Evolutionary conservation across 2,113 vertebrate genomes (phyloP), one percentile per base, ranked within the genome.

Genomic region (Amphiprion percula): DNA sequence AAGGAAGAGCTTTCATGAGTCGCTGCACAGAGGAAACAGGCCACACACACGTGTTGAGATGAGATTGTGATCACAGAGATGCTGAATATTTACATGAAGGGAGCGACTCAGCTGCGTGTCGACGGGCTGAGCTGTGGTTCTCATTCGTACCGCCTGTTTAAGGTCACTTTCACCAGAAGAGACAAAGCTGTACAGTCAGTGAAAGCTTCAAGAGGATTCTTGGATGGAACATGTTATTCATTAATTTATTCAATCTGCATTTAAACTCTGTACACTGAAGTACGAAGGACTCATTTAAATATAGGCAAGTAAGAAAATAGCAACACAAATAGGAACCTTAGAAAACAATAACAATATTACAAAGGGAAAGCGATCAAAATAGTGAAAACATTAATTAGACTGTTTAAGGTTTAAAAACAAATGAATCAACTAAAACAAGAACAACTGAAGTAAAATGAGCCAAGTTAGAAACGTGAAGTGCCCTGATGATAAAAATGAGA

Each of bases 11-110:
- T 68, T 61, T 74, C 4, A 52, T 19, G 58, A 49, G 54, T 71
- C 54, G 47, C n/a, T 65, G 37, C 33, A 44, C 50, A 33, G 79
- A 82, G 72, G 68, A 85, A 76, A 64, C 28, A 68, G 52, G 10
- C n/a, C 30, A 19, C 44, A 37, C 24, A 44, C 23, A 41, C 23
- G 37, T 5, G 1, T 26, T 16, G 46, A 53, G 12, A 17, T 54
- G 53, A 74, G 68, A 63, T 41, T 26, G 14, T 33, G n/a, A 65
- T 23, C n/a, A 15, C 1, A 14, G 28, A 68, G 47, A 54, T 65
- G 9, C 3, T 56, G 47, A 14, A 26, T 53, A 52, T 50, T 44
- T 58, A 4, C 59, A 28, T 67, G 15, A 54, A 56, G n/a, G 50
- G 52, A 56, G 37, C 39, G 30, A 14, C 19, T 71, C 24, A 53